Base-by-base conservation (phyloP, 2,888 invertebrate species). In the Galerucella pusilla region DNA sequence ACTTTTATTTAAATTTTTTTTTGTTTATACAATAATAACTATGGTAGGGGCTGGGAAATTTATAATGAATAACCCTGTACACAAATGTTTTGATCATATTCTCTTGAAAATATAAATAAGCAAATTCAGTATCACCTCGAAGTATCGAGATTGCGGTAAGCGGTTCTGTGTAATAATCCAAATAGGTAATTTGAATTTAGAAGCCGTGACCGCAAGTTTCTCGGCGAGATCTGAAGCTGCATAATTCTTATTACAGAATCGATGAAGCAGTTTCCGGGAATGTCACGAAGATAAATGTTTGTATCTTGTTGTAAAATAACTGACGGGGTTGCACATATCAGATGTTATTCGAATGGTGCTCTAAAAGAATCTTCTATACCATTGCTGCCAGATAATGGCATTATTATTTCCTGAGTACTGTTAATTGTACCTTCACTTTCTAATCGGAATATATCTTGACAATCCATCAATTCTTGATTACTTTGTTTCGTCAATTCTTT, bases 21-120 rank as follows among this genome's bases (percentile, higher is more conserved):
- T 20, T 20, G 20, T 20, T 20, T 20, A 20, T 1, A 20, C 20
- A 20, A 20, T 20, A 20, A 20, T 20, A 20, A 20, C 20, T 20
- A 20, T 20, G 20, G 20, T 20, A 20, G 20, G 20, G 20, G 20
- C 20, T 20, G 20, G 20, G 20, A 20, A 0, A 20, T 20, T 20
- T 20, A 20, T 20, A 20, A 20, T 20, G 20, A 20, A 20, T 20
- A 20, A 20, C 20, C 20, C 20, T 68, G 68, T 35, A 69, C 69
- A 42, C 69, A 69, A 42, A 68, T 25, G n/a, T 68, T 68, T 68
- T 57, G 57, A 68, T 68, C 59, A 57, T 68, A 68, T 49, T n/a
- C 42, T 69, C 45, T 69, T 11, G 60, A 59, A 69, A 59, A 59
- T 35, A 69, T 35, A 16, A 42, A 59, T 60, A 60, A 9, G n/a